These are phyloP conservation scores for Charanyca ferruginea DNA, from an alignment of 2,888 invertebrate genomes.

Conservation along the genomic window DNA sequence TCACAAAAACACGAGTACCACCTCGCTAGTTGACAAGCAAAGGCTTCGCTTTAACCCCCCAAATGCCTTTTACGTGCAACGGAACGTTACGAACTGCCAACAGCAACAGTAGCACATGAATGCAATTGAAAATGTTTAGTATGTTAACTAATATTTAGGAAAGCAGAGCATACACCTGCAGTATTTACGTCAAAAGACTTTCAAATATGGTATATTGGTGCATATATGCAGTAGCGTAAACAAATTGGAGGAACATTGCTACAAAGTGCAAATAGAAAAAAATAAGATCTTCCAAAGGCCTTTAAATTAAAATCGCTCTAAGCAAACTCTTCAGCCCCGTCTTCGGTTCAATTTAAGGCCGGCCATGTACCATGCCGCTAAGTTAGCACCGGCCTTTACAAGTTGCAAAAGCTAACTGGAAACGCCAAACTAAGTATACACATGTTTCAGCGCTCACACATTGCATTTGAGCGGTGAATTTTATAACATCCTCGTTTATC, in stretches of 20 bases:
- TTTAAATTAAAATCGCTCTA: neutral
- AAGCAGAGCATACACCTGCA: neutral
- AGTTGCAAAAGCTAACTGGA: neutral
- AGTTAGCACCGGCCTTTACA: neutral
- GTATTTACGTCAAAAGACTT: neutral
- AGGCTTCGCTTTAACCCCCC: neutral
- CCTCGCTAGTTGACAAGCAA: constrained; percentile 11
- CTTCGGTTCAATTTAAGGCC: no score
- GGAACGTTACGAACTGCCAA: neutral
- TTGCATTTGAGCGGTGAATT: no score
- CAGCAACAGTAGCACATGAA: neutral
- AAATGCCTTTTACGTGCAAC: constrained; percentile 9
- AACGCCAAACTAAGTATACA: neutral
- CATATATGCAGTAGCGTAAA: neutral
- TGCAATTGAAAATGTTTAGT: neutral
- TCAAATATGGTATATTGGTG: neutral
- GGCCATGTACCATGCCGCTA: no score
- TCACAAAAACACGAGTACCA: neutral
- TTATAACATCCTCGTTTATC: no score
- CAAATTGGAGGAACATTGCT: no score
- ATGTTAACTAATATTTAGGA: neutral
- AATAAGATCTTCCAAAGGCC: neutral
- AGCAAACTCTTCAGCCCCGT: no score
- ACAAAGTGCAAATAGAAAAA: neutral
- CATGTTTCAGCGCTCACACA: constrained; percentile 2